phyloP scores from a whole-genome alignment of 2,888 invertebrate genomes.

The Eucera pruinosa region DNA sequence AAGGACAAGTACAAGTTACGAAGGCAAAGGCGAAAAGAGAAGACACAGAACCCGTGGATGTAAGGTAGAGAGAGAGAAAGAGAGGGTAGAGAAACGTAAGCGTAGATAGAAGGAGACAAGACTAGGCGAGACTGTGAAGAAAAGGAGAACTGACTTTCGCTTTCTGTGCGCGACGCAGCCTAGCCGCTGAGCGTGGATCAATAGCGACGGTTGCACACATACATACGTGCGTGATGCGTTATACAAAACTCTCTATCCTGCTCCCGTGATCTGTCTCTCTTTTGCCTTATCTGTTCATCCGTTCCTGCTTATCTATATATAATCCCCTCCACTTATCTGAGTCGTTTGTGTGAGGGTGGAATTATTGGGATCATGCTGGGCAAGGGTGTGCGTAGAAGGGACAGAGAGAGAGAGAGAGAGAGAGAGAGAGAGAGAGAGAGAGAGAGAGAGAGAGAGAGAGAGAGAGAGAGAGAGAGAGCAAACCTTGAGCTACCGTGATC shows the following conservation, averaged over 20 bases:
- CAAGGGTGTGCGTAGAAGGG: conserved; percentile 24
- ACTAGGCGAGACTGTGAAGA: conserved; percentile 73
- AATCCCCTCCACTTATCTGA: conserved; percentile 8
- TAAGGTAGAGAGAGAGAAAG: conserved; percentile 48
- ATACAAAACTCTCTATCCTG: conserved; percentile 20
- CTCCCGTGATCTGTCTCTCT: conserved; percentile 35
- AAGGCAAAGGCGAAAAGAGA: conserved; percentile 35
- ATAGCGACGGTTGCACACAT: conserved; percentile 74
- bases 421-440: conserved; percentile 43
- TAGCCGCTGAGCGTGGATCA: conserved; percentile 79
- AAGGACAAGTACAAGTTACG: conserved; percentile 52
- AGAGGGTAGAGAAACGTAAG: conserved; percentile 26
- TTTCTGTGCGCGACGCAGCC: conserved; percentile 80
- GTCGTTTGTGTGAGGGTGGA: conserved; percentile 40
- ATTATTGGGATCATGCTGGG: conserved; percentile 71
- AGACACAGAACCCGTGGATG: conserved; percentile 5
- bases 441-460: too few species aligned
- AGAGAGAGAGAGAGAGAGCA: too few species aligned
- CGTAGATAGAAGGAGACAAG: conserved; percentile 57
- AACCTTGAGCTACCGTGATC: conserved; percentile 70
- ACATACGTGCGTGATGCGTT: conserved; percentile 27
- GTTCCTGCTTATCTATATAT: conserved; percentile 48
- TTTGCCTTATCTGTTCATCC: conserved; percentile 45
- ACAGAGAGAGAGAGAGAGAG: conserved; percentile 39
- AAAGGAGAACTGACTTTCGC: conserved; percentile 81